phyloP scores from a whole-genome alignment of 1,140 invertebrate genomes.

The Cotesia chilonis region DNA sequence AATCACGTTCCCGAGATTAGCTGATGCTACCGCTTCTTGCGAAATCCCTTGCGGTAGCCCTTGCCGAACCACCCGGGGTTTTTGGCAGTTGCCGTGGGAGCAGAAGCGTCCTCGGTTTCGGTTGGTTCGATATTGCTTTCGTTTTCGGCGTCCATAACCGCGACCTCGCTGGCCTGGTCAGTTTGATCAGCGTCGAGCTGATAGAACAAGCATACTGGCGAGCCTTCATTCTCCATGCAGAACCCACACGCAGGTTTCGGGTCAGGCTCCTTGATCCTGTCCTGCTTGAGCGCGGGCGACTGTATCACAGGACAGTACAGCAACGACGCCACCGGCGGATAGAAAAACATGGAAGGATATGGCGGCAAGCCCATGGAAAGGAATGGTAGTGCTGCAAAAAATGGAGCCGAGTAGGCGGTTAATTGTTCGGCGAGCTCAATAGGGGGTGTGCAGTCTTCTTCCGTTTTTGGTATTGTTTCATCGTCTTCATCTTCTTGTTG shows the following conservation, averaged over 20 bases:
- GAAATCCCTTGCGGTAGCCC: conserved; percentile 68
- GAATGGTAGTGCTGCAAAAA: conserved; percentile 61
- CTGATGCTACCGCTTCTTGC: conserved; percentile 66
- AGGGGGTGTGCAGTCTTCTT: conserved; percentile 47
- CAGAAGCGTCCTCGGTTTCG: conserved; percentile 40
- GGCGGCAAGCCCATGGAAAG: conserved; percentile 63
- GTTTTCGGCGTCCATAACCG: conserved; percentile 38
- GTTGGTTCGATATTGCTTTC: conserved; percentile 48
- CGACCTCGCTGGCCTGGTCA: conserved; percentile 37
- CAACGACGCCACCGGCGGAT: conserved; percentile 58
- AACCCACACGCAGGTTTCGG: conserved; percentile 60
- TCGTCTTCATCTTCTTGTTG: conserved; percentile 29
- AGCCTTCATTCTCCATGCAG: conserved; percentile 63
- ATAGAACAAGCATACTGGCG: conserved; percentile 61
- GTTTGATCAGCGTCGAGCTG: conserved; percentile 47
- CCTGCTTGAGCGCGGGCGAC: conserved; percentile 43
- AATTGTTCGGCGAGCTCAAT: conserved; percentile 50
- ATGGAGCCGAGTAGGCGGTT: conserved; percentile 56
- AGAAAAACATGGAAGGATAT: conserved; percentile 62
- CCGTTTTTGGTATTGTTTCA: conserved; percentile 33
- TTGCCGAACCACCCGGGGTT: conserved; percentile 75
- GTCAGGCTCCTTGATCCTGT: conserved; percentile 45
- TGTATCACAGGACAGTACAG: conserved; percentile 61
- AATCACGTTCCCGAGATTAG: conserved; percentile 25
- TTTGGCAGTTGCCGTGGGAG: conserved; percentile 54